Evolutionary conservation across 2,797 vertebrate genomes (phyloP).

Genomic region (Coranthus polyacanthus): DNA sequence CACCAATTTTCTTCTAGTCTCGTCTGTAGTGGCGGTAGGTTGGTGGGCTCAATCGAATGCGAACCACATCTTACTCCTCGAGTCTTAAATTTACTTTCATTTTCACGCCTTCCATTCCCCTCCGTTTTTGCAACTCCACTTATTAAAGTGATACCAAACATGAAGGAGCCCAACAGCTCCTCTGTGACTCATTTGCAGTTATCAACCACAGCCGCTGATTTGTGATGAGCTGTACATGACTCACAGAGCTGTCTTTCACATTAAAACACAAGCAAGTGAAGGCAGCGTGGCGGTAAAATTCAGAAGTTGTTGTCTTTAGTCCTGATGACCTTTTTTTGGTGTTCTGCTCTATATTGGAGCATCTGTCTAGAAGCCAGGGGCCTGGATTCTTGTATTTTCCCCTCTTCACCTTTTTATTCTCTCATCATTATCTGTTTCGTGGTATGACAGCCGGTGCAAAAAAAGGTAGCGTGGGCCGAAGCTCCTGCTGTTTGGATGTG

Average conservation of each 20-base stretch:
- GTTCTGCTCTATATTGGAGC: background rate
- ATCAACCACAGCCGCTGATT: conserved; percentile 17
- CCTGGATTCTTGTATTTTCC: background rate
- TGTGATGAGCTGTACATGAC: conserved; percentile 39
- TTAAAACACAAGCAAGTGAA: background rate
- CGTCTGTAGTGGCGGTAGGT: conserved; percentile 1
- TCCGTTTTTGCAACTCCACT: background rate
- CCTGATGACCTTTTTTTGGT: background rate
- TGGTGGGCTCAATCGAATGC: background rate
- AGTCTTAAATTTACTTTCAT: background rate
- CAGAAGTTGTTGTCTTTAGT: background rate
- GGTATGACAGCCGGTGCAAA: background rate
- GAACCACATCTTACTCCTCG: background rate
- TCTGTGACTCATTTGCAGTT: conserved; percentile 47
- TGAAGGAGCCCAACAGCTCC: background rate
- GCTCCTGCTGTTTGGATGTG: conserved; percentile 26
- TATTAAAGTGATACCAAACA: conserved; percentile 16
- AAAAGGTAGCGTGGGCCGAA: conserved; percentile 22
- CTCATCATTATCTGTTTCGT: conserved; percentile 2
- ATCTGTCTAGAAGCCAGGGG: conserved; percentile 2
- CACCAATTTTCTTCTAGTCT: fast-evolving
- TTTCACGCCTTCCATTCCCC: background rate
- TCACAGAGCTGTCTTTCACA: conserved; percentile 30
- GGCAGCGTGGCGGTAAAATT: background rate
- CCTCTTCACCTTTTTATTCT: conserved; percentile 8